Evolutionary conservation across 92 coral and sea anemone species (phyloP), one percentile per base, ranked within the genome.

Genomic region (Phymanthus crucifer): DNA sequence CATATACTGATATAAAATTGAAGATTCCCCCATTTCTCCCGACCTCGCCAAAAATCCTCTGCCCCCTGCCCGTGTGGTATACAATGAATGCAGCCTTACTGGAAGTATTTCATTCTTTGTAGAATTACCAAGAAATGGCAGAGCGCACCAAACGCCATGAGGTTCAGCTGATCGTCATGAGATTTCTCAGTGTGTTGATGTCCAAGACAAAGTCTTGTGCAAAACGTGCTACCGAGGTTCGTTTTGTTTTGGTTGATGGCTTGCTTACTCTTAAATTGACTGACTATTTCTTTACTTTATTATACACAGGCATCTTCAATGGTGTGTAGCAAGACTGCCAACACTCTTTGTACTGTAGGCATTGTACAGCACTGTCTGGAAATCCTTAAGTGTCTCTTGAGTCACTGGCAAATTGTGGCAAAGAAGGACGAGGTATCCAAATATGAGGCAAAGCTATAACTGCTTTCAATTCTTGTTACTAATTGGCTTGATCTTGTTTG

Each of bases 151-250:
- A 89, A 36, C 78, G 75, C 24, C 99, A 89, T 52, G 99, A 95
- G 75, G 99, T 93, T 38, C 97, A 94, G 86, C 83, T 95, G 81
- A 91, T 95, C 34, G 76, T 95, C 36, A 95, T 95, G 99, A 86
- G 99, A 46, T 85, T 95, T 71, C 66, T 95, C 72, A 95, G 99
- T 82, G 99, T 95, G 21, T 87, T 95, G 43, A 95, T 95, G 99
- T 95, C 99, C 50, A 90, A 93, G 71, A 91, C 98, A 32, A 95
- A 95, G 72, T 84, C 95, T 32, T 31, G 82, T 4, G 47, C 86
- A 5, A 92, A 91, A 78, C 76, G 58, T 71, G 80, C 83, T 34
- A 61, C 87, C 37, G 95, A 88, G 95, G 98, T 95, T 86, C 19
- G 74, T 0, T 32, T 10, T 12, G 10, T 2, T 16, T 24, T 31